Base-by-base conservation (phyloP, 1,140 invertebrate genomes). In the Lordiphosa mommai region DNA sequence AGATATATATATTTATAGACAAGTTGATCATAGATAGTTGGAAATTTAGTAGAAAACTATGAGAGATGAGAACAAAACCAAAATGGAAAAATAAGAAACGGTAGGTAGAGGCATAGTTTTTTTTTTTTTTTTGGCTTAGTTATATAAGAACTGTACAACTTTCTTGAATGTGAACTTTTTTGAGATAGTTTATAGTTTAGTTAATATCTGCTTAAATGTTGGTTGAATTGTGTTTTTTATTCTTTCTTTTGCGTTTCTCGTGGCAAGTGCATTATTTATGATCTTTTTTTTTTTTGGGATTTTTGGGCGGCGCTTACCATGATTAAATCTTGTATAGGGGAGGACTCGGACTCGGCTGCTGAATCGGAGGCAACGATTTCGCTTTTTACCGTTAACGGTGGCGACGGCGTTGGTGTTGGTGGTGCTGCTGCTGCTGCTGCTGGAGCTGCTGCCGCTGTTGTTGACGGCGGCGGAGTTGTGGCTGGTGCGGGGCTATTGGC, bases 251-350 rank as follows among this genome's bases (percentile, higher is more conserved):
- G 44, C 12, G 48, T 50, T 61, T 65, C 13, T 36, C 9, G 36
- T 29, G 52, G 50, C 40, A 53, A 80, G 59, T 57, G 57, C 65
- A 64, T 61, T 61, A 61, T 70, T 13, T 70, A n/a, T 55, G 65
- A 32, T 61, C 52, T 7, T 55, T 76, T 64, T 44, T 55, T 58
- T 48, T 50, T 58, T 14, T 48, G 52, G 52, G 55, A 56, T 68
- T 41, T 70, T 55, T 67, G 63, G 68, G 60, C 77, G 79, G 30
- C 77, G 77, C 77, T 84, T 84, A 84, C 77, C 77, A 84, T 84
- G 51, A 84, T 84, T 77, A 84, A 79, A 59, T 84, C 77, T 84
- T 84, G 79, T 85, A 84, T 69, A 72, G 77, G 77, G 79, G 77
- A 84, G 69, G 77, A 72, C 57, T 84, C 72, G 68, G 65, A 65